Evolutionary conservation across 2,888 invertebrate species (phyloP), one percentile per base, ranked within the genome.

Genomic region (Dolichomitus sp.): DNA sequence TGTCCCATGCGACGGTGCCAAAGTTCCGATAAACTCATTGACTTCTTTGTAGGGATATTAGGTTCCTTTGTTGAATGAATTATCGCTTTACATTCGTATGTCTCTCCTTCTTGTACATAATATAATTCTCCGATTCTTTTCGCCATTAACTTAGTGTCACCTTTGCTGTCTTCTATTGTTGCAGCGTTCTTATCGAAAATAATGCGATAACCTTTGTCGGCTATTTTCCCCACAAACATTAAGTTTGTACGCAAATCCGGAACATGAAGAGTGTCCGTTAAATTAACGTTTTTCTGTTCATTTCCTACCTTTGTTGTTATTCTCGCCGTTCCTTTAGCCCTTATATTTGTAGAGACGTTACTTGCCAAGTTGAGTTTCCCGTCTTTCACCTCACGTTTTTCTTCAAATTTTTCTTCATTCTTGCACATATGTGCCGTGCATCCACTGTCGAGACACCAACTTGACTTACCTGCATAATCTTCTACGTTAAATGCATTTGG

Each of bases 381-480:
- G n/a, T n/a, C n/a, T n/a, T n/a, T n/a, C 45, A 65, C 7, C 4
- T 12, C 12, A 30, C 30, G n/a, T n/a, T 68, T 68, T 52, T 50
- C 50, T n/a, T 70, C 75, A 70, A 84, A 85, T 12, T 70, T 54
- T 6, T 70, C 37, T 17, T 52, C 17, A 50, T 57, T 30, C 19
- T 77, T 76, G 33, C 85, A 81, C 59, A 85, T 23, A 40, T 85
- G 85, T 40, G 79, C 54, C 5, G 84, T 81, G 48, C 81, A 80
- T 1, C 84, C 80, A n/a, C 84, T 85, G 57, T 85, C 81, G 4
- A 85, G 45, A 30, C 85, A 81, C 83, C 80, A 85, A 37, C 63
- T 40, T 42, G 54, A 37, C 48, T 33, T 50, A 14, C 17, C 54
- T 9, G 33, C 14, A 5, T 48, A 52, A 33, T 65, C 9, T 12